A percentile compares a stretch with the other conserved stretches of the same genome.
Conservation (phyloP, 2,888 invertebrate species). For the Piscicola geometra region DNA sequence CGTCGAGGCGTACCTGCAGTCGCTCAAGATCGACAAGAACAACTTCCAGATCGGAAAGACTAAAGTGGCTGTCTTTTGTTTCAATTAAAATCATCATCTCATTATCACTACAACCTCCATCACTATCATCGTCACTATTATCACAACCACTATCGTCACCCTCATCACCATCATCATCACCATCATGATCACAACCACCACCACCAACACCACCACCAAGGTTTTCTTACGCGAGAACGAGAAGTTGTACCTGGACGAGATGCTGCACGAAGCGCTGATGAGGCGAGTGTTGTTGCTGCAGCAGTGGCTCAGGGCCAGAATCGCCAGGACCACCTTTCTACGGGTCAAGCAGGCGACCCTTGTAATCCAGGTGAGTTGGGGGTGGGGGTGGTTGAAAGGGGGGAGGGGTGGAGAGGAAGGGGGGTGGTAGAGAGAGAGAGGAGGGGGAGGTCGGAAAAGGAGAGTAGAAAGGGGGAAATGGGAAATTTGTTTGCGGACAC, state of each 20-base stretch:
- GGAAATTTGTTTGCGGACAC: no score
- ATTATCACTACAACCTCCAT: background rate
- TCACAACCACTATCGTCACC: no score
- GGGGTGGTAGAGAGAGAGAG: no score
- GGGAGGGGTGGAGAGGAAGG: no score
- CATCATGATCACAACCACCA: no score
- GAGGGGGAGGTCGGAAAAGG: no score
- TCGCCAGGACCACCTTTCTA: slow-evolving; percentile 73
- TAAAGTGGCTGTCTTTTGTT: slow-evolving; percentile 61
- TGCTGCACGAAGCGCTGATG: slow-evolving; percentile 87
- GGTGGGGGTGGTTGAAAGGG: no score
- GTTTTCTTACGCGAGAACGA: slow-evolving; percentile 87
- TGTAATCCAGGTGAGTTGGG: slow-evolving; percentile 63
- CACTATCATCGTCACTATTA: background rate
- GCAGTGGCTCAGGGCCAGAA: slow-evolving; percentile 78
- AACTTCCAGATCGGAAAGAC: slow-evolving; percentile 83
- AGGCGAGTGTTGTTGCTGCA: slow-evolving; percentile 85
- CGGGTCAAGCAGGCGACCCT: slow-evolving; percentile 70
- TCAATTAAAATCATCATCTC: background rate
- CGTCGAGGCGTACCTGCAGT: slow-evolving; percentile 75
- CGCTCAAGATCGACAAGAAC: slow-evolving; percentile 76
- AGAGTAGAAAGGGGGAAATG: no score
- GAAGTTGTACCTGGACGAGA: slow-evolving; percentile 83
- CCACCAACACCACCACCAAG: slow-evolving; percentile 45
- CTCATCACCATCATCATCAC: no score